Percentiles rank a stretch among this genome's conserved stretches.
These are phyloP conservation scores for Aporrectodea caliginosa DNA, from an alignment of 1,140 invertebrate genomes.

Conservation along the genomic window DNA sequence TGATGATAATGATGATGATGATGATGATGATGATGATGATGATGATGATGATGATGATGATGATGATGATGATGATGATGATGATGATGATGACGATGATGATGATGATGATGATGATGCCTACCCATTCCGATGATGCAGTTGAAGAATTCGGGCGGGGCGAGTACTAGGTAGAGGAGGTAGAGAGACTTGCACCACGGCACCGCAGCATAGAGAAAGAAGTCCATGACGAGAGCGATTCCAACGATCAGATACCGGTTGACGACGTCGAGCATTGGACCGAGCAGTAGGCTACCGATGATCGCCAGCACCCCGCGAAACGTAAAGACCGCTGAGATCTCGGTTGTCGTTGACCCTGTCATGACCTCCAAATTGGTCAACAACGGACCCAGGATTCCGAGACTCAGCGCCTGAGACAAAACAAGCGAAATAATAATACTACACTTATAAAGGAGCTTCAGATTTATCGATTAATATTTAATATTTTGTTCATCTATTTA, in stretches of 20 bases:
- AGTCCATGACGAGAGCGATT: slow-evolving; percentile 5
- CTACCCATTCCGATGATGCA: slow-evolving; percentile 5
- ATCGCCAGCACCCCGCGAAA: background rate
- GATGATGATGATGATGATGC: slow-evolving; percentile 4
- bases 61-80: background rate
- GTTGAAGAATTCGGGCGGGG: slow-evolving; percentile 6
- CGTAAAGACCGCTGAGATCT: slow-evolving; percentile 7
- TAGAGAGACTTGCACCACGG: background rate
- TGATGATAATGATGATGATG: background rate
- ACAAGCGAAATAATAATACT: background rate
- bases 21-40: background rate
- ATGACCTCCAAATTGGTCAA: background rate
- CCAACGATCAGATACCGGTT: background rate
- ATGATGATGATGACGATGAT: background rate
- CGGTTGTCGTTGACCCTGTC: background rate
- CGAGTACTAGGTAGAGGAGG: background rate
- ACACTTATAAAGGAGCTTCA: too few species aligned
- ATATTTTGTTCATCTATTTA: background rate
- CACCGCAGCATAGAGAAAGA: background rate
- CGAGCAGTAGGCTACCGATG: background rate
- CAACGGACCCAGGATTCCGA: slow-evolving; percentile 5
- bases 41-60: background rate
- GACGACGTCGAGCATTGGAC: background rate
- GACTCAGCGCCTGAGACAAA: background rate
- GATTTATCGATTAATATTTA: background rate